Evolutionary conservation across 2,888 invertebrate genomes (phyloP), one percentile per base, ranked within the genome.

Genomic region (Dinocampus coccinellae): DNA sequence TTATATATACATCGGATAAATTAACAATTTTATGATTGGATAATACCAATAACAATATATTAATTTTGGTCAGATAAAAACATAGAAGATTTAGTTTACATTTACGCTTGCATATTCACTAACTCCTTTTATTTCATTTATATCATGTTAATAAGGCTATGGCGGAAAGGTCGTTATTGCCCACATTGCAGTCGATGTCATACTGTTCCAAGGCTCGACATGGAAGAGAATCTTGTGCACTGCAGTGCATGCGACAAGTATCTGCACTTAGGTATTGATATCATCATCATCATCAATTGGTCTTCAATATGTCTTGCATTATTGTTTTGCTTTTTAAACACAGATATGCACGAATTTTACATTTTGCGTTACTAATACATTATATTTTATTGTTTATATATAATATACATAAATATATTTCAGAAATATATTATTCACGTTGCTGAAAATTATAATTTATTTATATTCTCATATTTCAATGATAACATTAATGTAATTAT

Each of bases 151-250:
- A 83, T 80, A 87, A 92, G 92, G 90, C 90, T 91, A 86, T 92
- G 92, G 90, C 91, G 92, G 89, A 92, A 92, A 89, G 92, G 92
- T 88, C 91, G 92, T 88, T 92, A 91, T 90, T 92, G 92, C 89
- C 92, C 92, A 84, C 90, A 91, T 87, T 92, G 92, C 90, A 91
- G 91, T 85, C 91, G 92, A 89, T 92, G 92, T 88, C 92, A 91
- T 90, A 90, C 90, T 89, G 91, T 90, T 84, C 90, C 90, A 87
- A 91, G 91, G 89, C 91, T 91, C 88, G 91, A 91, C 85, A 90
- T 91, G 90, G 92, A 91, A 78, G 82, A 84, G 79, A 86, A 85
- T 81, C 87, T 89, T 81, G 84, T 88, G 79, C 88, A 88, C 84
- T 89, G 89, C 84, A 85, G 88, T 84, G 88, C 87, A 82, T 89